phyloP scores from a whole-genome alignment of 2,797 vertebrate species.

The Oreortyx pictus region DNA sequence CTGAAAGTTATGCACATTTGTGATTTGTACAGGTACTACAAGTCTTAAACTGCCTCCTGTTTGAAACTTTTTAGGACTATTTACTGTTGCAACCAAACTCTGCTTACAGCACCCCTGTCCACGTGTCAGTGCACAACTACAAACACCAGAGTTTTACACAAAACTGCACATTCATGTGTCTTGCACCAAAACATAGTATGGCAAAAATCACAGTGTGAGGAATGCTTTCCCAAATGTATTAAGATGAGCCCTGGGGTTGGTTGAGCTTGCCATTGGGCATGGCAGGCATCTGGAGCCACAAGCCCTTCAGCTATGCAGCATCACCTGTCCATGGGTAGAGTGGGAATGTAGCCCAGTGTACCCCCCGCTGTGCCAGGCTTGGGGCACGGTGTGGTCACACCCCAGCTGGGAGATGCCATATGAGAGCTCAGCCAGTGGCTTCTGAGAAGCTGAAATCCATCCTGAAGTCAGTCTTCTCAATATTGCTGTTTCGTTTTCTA shows the following conservation, averaged over 20 bases:
- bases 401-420: background rate
- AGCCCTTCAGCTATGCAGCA: background rate
- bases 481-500: background rate
- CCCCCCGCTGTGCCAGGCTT: rapidly evolving
- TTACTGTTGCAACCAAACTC: background rate
- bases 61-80: background rate
- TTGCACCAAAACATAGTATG: rapidly evolving
- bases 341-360: background rate
- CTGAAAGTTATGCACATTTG: background rate
- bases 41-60: background rate
- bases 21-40: background rate
- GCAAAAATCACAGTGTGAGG: background rate
- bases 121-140: background rate
- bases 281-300: background rate
- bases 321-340: background rate
- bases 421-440: background rate
- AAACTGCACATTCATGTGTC: background rate
- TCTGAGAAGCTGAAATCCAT: background rate
- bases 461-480: background rate
- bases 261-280: background rate
- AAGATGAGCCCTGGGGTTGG: background rate
- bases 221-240: background rate
- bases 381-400: rapidly evolving
- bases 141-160: background rate
- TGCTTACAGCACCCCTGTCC: background rate